A percentile compares a stretch with the other conserved stretches of the same genome.
These are phyloP conservation scores for Serrognathus titanus DNA, from an alignment of 2,888 invertebrate species.

Conservation along the genomic window DNA sequence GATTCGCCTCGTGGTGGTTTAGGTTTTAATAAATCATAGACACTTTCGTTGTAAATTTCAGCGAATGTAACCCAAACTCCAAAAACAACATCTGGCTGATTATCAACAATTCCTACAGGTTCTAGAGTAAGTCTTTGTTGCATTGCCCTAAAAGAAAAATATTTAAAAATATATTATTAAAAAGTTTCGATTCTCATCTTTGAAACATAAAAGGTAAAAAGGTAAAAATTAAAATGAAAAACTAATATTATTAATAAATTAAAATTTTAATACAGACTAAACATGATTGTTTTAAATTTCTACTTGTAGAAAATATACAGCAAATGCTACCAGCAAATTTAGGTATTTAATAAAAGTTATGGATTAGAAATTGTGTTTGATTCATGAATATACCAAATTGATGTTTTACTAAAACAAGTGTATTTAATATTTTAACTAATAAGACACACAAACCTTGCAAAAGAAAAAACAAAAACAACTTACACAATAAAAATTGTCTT, in stretches of 20 bases:
- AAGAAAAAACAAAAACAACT: not conserved
- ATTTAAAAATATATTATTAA: not conserved
- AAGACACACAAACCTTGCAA: not conserved
- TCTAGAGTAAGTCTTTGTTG: constrained; percentile 19
- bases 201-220: not conserved
- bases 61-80: constrained; percentile 79
- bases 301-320: too few relatives aligned
- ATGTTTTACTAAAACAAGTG: too few relatives aligned
- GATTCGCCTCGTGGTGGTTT: constrained; percentile 34
- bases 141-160: constrained; percentile 18
- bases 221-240: too few relatives aligned
- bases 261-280: too few relatives aligned
- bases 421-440: too few relatives aligned
- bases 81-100: constrained; percentile 4
- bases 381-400: too few relatives aligned
- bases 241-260: too few relatives aligned
- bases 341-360: too few relatives aligned
- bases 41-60: constrained; percentile 87
- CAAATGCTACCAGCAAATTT: too few relatives aligned
- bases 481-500: constrained; percentile 8
- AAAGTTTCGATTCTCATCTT: not conserved
- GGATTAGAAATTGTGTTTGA: too few relatives aligned
- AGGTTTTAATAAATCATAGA: constrained; percentile 75
- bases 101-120: constrained; percentile 15
- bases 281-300: too few relatives aligned